These are phyloP conservation scores for Apolygus lucorum DNA, from an alignment of 1,140 invertebrate genomes.

Conservation along the genomic window DNA sequence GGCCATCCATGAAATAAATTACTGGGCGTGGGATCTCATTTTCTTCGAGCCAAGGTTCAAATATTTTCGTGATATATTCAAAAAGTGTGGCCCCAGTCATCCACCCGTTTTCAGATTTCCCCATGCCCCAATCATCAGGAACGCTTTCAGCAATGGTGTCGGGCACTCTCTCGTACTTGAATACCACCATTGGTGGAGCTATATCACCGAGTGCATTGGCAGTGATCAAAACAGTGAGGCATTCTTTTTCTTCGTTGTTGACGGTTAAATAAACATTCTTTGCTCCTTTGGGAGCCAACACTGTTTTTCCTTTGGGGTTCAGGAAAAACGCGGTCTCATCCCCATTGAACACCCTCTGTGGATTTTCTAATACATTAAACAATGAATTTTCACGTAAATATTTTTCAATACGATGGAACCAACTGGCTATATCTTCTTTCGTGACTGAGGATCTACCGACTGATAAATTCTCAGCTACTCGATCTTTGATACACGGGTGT, in stretches of 20 bases:
- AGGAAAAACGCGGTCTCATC: conserved; percentile 32
- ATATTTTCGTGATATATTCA: not conserved
- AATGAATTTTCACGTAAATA: conserved; percentile 33
- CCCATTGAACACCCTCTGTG: conserved; percentile 30
- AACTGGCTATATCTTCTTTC: conserved; percentile 35
- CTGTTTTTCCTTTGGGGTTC: no score
- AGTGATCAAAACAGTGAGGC: conserved; percentile 25
- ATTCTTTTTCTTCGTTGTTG: conserved; percentile 27
- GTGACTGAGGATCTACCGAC: conserved; percentile 31
- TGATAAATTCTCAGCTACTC: conserved; percentile 34
- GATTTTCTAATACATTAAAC: conserved; percentile 29
- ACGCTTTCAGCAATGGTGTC: conserved; percentile 32
- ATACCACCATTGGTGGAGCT: conserved; percentile 35
- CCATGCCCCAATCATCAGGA: conserved; percentile 36
- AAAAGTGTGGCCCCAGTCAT: not conserved
- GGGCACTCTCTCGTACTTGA: conserved; percentile 36
- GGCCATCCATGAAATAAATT: conserved; percentile 40
- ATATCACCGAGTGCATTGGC: conserved; percentile 24
- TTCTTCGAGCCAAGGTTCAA: not conserved
- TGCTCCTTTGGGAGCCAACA: conserved; percentile 22
- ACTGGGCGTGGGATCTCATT: conserved; percentile 32
- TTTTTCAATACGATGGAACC: conserved; percentile 34
- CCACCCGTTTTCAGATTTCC: conserved; percentile 30
- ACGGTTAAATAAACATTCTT: conserved; percentile 26
- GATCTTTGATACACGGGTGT: conserved; percentile 24